phyloP scores from a whole-genome alignment of 2,113 vertebrate genomes.

The Acrocephalus arundinaceus region DNA sequence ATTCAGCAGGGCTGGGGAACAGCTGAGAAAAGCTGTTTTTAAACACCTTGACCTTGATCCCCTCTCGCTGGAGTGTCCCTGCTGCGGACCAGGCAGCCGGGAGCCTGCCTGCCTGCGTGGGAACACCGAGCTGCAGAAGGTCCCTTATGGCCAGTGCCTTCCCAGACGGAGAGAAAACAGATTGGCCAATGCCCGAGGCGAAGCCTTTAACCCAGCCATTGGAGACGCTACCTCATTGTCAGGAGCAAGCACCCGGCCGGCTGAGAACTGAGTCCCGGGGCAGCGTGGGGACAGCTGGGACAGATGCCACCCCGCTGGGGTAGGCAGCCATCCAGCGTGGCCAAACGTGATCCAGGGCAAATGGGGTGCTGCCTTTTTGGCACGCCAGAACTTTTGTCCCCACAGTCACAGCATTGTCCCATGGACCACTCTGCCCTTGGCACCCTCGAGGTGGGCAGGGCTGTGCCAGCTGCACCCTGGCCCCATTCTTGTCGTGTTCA shows the following conservation, averaged over 20 bases:
- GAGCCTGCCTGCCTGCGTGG: neutral
- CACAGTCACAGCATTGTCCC: neutral
- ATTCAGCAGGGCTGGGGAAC: neutral
- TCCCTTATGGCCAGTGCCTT: neutral
- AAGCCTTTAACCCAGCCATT: slow-evolving; percentile 46
- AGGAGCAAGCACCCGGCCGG: neutral
- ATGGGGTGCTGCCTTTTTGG: neutral
- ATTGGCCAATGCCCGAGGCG: neutral
- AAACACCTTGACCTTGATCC: neutral
- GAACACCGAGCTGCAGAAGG: neutral
- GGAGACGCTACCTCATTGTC: slow-evolving; percentile 51
- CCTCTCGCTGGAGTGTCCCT: fast-evolving
- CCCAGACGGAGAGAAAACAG: neutral
- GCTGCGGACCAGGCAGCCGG: neutral
- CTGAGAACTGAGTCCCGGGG: neutral
- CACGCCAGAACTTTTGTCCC: neutral
- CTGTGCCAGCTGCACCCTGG: neutral
- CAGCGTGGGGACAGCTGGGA: neutral
- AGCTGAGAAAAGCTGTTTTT: neutral
- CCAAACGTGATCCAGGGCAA: neutral
- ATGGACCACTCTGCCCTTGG: neutral
- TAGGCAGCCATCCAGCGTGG: neutral
- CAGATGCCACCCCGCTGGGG: neutral
- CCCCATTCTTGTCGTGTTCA: neutral
- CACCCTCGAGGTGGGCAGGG: neutral